Base-by-base conservation (phyloP, 2,113 vertebrate genomes). In the Paracanthobrama guichenoti region DNA sequence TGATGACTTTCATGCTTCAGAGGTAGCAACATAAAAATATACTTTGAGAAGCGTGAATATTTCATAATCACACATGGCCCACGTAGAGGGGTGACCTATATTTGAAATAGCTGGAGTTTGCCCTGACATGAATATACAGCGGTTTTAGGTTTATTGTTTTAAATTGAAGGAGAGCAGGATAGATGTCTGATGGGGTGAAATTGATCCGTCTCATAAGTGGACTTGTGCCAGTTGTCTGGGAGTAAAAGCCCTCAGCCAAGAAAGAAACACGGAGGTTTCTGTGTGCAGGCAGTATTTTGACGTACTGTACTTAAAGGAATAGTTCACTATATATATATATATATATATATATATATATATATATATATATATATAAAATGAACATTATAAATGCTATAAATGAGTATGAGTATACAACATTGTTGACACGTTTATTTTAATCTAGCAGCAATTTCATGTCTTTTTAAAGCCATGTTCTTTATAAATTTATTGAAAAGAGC, bases 21-120 rank as follows among this genome's bases (percentile, higher is more conserved):
- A 87, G 83, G 83, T 80, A 84, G 86, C 81, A 88, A 92, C 91
- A 94, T 83, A 87, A 87, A 93, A 94, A 93, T 91, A 92, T 93
- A 93, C 93, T 93, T 92, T 91, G 89, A 90, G 55, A 82, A 69
- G 50, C 75, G 81, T 94, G 90, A 92, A 93, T 91, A 88, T 92
- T 93, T 94, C 90, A 93, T 92, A 89, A 92, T 90, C 14, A 85
- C 87, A 87, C 87, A 76, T 79, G 87, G 84, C 90, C 88, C 87
- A 86, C 73, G 87, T 84, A 90, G 84, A 90, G 84, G 88, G 87
- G 82, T 93, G 93, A 93, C 93, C 94, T 92, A 94, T 91, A 94
- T 93, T 88, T 87, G 12, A 83, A 44, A 86, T 87, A 86, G 91
- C 88, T 88, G 46, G 81, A 83, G 83, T 71, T 66, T 72, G 86